These are phyloP conservation scores for Drosophila kambysellisi DNA, from an alignment of 2,888 invertebrate genomes.

Conservation along the genomic window DNA sequence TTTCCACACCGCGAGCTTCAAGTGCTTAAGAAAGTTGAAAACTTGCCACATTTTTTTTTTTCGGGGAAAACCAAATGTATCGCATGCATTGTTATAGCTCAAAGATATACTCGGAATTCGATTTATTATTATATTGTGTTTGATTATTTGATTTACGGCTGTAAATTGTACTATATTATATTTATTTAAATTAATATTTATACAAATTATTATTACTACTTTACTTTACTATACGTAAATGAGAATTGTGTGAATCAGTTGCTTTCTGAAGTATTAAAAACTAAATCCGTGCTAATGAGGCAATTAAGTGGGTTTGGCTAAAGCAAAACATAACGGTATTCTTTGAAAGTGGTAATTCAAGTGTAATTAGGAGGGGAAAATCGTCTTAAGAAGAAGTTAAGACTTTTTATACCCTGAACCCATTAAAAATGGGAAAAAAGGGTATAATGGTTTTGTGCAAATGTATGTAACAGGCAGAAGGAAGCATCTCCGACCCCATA, in stretches of 20 bases:
- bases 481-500: too few relatives aligned
- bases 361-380: background rate
- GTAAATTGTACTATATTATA: background rate
- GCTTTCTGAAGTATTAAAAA: background rate
- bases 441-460: too few relatives aligned
- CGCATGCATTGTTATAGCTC: background rate
- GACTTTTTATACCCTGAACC: too few relatives aligned
- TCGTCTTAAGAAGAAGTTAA: background rate
- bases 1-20: background rate
- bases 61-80: background rate
- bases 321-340: background rate
- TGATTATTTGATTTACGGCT: too few relatives aligned
- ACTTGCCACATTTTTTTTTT: background rate
- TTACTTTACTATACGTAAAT: background rate
- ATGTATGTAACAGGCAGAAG: too few relatives aligned
- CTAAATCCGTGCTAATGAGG: background rate
- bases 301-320: background rate
- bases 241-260: background rate
- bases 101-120: too few relatives aligned
- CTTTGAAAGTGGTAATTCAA: background rate
- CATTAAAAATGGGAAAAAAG: too few relatives aligned
- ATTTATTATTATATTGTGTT: background rate
- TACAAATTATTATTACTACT: background rate
- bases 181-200: background rate
- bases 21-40: conserved; percentile 1